These are phyloP conservation scores for Coreius guichenoti DNA, from an alignment of 2,797 vertebrate genomes.

Conservation along the genomic window DNA sequence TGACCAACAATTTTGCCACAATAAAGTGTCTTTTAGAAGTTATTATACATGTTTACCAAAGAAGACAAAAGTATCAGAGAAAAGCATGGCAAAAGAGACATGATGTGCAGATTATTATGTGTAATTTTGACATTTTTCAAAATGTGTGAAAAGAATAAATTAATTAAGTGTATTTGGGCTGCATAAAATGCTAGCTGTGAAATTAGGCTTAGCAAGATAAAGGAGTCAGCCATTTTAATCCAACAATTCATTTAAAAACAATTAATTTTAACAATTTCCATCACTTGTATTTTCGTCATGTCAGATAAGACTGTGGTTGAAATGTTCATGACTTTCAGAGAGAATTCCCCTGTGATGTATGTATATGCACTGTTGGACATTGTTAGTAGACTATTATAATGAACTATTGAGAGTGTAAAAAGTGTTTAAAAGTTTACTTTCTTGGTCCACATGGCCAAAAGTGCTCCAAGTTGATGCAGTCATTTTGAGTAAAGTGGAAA, in stretches of 20 bases:
- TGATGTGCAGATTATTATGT: background rate
- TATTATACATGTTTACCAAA: background rate
- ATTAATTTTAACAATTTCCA: background rate
- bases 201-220: background rate
- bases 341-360: background rate
- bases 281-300: background rate
- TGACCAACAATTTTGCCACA: background rate
- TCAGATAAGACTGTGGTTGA: background rate
- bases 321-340: background rate
- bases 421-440: background rate
- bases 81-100: background rate
- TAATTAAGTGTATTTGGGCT: background rate
- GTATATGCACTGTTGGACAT: background rate
- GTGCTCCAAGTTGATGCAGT: background rate
- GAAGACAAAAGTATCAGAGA: background rate
- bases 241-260: background rate
- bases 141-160: background rate
- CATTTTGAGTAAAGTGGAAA: constrained; percentile 9
- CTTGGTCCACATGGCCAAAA: background rate
- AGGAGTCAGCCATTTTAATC: background rate
- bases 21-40: background rate
- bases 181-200: background rate
- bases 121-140: background rate
- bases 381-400: background rate
- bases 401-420: background rate